These are phyloP conservation scores for Podabrus alpinus DNA, from an alignment of 2,888 invertebrate species.

Conservation along the genomic window DNA sequence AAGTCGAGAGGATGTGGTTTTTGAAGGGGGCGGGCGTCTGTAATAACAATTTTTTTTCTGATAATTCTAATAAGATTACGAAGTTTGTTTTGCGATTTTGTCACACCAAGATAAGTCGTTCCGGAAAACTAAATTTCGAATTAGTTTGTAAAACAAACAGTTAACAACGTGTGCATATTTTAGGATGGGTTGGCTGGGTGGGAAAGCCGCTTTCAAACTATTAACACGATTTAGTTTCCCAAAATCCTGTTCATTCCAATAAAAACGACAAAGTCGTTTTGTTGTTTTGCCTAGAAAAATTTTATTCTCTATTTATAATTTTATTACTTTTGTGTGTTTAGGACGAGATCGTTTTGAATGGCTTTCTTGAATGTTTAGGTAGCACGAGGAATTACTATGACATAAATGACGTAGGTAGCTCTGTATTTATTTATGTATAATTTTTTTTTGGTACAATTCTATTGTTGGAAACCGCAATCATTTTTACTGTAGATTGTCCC, in stretches of 20 bases:
- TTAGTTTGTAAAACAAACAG: not conserved
- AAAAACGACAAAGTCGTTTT: not conserved
- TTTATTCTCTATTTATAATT: not conserved
- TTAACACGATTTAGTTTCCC: not conserved
- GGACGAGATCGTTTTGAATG: not conserved
- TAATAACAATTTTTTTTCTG: not conserved
- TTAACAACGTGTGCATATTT: not conserved
- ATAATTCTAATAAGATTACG: not conserved
- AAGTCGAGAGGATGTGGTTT: not conserved
- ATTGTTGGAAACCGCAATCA: not conserved
- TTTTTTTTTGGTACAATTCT: not conserved
- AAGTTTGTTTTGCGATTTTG: not conserved
- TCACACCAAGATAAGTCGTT: not conserved
- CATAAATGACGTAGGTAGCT: not conserved
- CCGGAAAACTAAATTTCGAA: not conserved
- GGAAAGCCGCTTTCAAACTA: not conserved
- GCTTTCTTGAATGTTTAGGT: not conserved
- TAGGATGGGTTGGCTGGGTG: not conserved
- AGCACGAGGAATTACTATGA: not conserved
- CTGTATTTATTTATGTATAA: not conserved
- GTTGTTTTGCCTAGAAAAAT: not conserved
- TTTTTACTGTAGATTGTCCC: not conserved
- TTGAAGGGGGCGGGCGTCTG: not conserved
- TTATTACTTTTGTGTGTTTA: not conserved
- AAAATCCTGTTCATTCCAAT: not conserved